Evolutionary conservation across 2,888 invertebrate species (phyloP).

Genomic region (Drosophila emarginata): DNA sequence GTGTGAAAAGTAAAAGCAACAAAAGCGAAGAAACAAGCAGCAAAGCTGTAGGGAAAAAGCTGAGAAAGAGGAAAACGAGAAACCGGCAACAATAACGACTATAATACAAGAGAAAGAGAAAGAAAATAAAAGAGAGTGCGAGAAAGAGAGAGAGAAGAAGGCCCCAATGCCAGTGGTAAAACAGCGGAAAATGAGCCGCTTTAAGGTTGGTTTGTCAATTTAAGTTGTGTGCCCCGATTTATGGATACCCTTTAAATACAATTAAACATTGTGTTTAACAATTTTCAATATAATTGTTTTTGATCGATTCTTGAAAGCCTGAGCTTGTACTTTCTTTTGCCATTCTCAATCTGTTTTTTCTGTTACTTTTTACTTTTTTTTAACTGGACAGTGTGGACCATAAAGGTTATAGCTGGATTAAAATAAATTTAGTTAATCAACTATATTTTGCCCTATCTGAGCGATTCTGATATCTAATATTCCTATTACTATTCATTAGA

Average conservation of each 20-base stretch:
- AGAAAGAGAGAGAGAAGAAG: slow-evolving; percentile 16
- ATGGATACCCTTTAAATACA: neutral
- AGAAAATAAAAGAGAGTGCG: too few relatives aligned
- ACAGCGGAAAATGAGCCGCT: slow-evolving; percentile 80
- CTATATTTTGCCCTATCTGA: too few relatives aligned
- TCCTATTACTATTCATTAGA: too few relatives aligned
- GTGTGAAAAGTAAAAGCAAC: slow-evolving; percentile 1
- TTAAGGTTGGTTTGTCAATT: slow-evolving; percentile 70
- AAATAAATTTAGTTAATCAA: too few relatives aligned
- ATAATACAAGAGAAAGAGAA: slow-evolving; percentile 23
- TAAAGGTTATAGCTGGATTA: too few relatives aligned
- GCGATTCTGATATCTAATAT: too few relatives aligned
- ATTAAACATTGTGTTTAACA: neutral
- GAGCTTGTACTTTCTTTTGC: too few relatives aligned
- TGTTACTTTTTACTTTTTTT: too few relatives aligned
- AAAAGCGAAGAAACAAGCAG: neutral
- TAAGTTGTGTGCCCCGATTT: neutral
- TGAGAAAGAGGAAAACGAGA: neutral
- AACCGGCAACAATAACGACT: slow-evolving; percentile 39
- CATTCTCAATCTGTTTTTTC: too few relatives aligned
- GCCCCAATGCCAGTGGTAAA: slow-evolving; percentile 76
- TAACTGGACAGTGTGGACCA: too few relatives aligned
- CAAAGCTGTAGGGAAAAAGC: neutral
- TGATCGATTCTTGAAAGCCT: too few relatives aligned
- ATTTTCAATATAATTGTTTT: neutral